Base-by-base conservation (phyloP, 1,140 invertebrate species). In the Drosophila pandora region DNA sequence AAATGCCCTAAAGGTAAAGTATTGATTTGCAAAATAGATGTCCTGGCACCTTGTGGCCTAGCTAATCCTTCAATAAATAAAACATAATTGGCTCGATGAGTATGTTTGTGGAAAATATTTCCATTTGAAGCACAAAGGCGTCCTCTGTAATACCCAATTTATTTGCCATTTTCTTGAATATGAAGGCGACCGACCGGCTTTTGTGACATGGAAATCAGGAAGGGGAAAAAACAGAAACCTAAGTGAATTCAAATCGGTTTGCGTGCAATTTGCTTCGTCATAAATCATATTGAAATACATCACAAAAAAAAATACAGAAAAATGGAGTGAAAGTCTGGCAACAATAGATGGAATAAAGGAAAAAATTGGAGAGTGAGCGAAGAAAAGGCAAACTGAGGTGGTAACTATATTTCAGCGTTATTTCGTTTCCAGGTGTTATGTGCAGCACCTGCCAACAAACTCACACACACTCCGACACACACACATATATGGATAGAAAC, bases 231-330 rank as follows among this genome's bases (percentile, higher is more conserved):
- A 45, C 41, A 43, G 56, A 52, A 61, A 49, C 30, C 41, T 65
- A 58, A 60, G 64, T 60, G 64, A 47, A 73, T 70, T 58, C 47
- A 79, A 82, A 87, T 71, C 71, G 76, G 61, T 72, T 80, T 75
- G 82, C 62, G 79, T 78, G 69, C 82, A 85, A 85, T 85, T 85
- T 85, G 78, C 78, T 76, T 65, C 75, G 65, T 87, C 82, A 76
- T 85, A 85, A 87, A 85, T 85, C 78, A 87, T 72, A 85, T 82
- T 81, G 82, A 81, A 80, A 85, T 74, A 65, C 68, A 84, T 47
- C n/a, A 77, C 70, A 79, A 64, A 74, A 28, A 37, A 64, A 32
- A 64, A 60, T 56, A 13, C 32, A 39, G 41, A 17, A 17, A 17
- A 17, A 17, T 21, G 3, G 39, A 39, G 13, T 22, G 28, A 23